phyloP scores from a whole-genome alignment of 2,113 vertebrate genomes.

The Gavia stellata region DNA sequence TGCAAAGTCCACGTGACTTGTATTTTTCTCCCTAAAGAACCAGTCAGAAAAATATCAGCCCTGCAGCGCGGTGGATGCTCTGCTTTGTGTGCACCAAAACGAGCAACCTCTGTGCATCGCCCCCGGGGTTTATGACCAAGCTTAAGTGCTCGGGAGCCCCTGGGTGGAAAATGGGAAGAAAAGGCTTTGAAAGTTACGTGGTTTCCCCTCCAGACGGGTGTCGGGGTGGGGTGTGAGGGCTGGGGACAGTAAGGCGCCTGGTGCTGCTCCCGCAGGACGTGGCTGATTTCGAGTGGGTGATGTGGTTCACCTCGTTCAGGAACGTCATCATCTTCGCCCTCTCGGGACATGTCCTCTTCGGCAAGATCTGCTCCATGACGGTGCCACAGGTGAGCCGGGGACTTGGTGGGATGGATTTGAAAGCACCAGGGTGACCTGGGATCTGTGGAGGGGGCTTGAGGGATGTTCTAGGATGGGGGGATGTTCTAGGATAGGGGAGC shows the following conservation, averaged over 20 bases:
- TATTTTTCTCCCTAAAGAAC: not conserved
- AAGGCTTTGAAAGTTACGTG: not conserved
- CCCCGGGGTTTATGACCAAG: not conserved
- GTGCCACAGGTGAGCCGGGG: conserved; percentile 82
- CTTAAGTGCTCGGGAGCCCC: not conserved
- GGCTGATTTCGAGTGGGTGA: conserved; percentile 93
- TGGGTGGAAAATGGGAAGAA: not conserved
- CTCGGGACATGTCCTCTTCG: conserved; percentile 90
- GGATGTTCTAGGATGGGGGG: not conserved
- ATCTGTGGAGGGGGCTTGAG: too few species aligned
- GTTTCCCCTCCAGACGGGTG: not conserved
- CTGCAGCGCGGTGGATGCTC: not conserved
- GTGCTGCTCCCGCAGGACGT: conserved; percentile 75
- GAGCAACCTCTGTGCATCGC: rapidly evolving
- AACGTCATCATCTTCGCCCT: conserved; percentile 90
- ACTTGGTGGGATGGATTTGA: rapidly evolving
- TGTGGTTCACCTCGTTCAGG: conserved; percentile 96
- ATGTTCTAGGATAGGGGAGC: not conserved
- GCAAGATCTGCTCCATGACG: conserved; percentile 89
- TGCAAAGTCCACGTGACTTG: rapidly evolving
- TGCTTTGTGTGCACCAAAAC: rapidly evolving
- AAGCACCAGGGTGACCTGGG: not conserved
- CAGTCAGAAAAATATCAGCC: not conserved
- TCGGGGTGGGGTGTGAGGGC: not conserved
- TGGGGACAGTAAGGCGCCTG: not conserved